These are phyloP conservation scores for Ptychobarbus kaznakovi DNA, from an alignment of 2,797 vertebrate species.

Conservation along the genomic window DNA sequence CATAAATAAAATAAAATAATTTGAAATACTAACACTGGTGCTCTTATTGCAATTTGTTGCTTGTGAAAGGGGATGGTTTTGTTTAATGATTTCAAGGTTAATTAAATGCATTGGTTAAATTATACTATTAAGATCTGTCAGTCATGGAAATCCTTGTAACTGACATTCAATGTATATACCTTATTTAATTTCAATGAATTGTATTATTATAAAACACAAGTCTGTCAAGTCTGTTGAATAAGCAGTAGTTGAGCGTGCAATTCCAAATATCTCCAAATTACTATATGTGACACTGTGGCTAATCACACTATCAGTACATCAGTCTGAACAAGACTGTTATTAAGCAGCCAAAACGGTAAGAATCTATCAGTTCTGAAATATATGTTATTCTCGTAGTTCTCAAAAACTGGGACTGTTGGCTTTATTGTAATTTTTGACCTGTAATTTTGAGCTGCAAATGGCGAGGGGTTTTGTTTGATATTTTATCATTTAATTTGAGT, in stretches of 20 bases:
- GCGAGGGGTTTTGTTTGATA: not conserved
- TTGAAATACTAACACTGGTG: too few species aligned
- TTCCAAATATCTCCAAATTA: not conserved
- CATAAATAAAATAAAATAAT: too few species aligned
- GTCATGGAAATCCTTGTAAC: not conserved
- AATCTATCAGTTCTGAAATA: not conserved
- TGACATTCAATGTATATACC: not conserved
- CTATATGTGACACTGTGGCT: not conserved
- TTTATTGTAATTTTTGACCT: not conserved
- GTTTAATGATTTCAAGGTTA: not conserved
- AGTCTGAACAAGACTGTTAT: not conserved
- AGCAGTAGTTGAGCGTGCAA: not conserved
- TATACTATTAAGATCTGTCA: not conserved
- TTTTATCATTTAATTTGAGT: not conserved
- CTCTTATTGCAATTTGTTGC: too few species aligned
- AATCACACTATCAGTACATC: not conserved
- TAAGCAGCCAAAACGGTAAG: not conserved
- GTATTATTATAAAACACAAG: not conserved
- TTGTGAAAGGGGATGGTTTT: too few species aligned
- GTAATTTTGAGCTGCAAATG: not conserved
- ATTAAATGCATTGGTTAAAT: not conserved
- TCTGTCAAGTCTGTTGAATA: not conserved
- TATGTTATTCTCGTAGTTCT: too few species aligned
- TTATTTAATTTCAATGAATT: not conserved
- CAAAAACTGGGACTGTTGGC: not conserved